Percentiles rank a stretch among this genome's conserved stretches.
Conservation (phyloP, 2,888 invertebrate species). For the Sinhomidia bicolor region DNA sequence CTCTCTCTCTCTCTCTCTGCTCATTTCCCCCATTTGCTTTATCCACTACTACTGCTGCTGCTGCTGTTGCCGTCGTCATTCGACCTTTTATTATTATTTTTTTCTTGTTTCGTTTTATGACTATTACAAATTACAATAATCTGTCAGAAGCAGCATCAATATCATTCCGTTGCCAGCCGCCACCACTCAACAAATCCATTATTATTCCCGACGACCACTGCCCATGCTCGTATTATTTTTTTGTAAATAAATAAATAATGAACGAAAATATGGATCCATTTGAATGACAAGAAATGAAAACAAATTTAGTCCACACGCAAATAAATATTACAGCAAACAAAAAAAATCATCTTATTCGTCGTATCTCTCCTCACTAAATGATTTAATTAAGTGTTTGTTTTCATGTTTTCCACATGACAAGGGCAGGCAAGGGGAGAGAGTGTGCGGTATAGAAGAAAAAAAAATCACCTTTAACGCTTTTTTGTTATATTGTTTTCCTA, state of each 20-base stretch:
- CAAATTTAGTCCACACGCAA: background rate
- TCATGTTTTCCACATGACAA: constrained; percentile 37
- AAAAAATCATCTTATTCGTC: background rate
- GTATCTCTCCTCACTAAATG: constrained; percentile 2
- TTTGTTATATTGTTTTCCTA: background rate
- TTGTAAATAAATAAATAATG: constrained; percentile 30
- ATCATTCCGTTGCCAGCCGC: constrained; percentile 34
- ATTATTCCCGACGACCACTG: constrained; percentile 43
- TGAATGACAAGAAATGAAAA: constrained; percentile 24
- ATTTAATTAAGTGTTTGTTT: constrained; percentile 59
- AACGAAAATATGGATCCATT: too few species aligned
- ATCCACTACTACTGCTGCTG: constrained; percentile 17
- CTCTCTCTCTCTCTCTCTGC: background rate
- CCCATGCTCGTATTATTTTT: constrained; percentile 7
- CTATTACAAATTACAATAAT: constrained; percentile 56
- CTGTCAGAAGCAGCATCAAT: constrained; percentile 62
- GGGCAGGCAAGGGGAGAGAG: background rate
- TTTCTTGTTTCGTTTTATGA: constrained; percentile 42
- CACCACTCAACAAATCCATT: constrained; percentile 48
- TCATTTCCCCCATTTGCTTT: background rate
- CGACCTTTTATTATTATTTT: constrained; percentile 50
- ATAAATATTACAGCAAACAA: background rate
- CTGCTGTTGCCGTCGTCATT: background rate
- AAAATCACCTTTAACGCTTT: too few species aligned
- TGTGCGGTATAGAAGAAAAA: background rate